phyloP scores from a whole-genome alignment of 2,113 vertebrate species.

The Kobus ellipsiprymnus region DNA sequence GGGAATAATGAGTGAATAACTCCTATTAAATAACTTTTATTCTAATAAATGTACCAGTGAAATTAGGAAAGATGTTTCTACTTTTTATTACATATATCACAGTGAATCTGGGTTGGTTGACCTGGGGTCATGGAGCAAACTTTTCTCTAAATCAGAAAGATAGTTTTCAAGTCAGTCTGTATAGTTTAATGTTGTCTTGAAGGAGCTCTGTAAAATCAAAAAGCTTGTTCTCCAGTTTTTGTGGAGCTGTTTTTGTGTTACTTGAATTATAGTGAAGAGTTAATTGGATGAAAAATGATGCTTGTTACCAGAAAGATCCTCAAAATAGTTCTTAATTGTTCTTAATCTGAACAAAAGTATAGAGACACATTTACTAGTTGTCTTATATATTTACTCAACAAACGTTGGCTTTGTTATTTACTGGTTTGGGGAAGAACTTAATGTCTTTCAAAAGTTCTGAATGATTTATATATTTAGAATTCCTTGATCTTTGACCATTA shows the following conservation, averaged over 20 bases:
- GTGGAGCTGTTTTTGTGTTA: background rate
- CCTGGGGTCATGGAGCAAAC: background rate
- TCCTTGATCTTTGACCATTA: background rate
- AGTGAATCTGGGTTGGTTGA: background rate
- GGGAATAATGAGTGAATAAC: background rate
- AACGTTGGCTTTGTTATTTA: background rate
- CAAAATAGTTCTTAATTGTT: background rate
- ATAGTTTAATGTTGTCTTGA: background rate
- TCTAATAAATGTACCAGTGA: background rate
- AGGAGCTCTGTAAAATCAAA: background rate
- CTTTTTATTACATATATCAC: background rate
- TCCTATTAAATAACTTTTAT: background rate
- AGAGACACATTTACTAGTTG: background rate
- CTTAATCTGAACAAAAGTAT: background rate
- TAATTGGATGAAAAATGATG: background rate
- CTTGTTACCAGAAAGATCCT: background rate
- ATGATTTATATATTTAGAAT: background rate
- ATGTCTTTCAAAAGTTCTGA: background rate
- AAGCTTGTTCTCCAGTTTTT: background rate
- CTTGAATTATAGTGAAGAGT: background rate
- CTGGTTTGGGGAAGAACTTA: background rate
- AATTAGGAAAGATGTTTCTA: background rate
- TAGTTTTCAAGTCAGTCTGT: background rate
- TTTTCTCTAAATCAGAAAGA: background rate
- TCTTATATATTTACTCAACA: background rate